Base-by-base conservation (phyloP, 30 jellyfish, hydroid and myxozoan species). In the Aurelia coerulea region DNA sequence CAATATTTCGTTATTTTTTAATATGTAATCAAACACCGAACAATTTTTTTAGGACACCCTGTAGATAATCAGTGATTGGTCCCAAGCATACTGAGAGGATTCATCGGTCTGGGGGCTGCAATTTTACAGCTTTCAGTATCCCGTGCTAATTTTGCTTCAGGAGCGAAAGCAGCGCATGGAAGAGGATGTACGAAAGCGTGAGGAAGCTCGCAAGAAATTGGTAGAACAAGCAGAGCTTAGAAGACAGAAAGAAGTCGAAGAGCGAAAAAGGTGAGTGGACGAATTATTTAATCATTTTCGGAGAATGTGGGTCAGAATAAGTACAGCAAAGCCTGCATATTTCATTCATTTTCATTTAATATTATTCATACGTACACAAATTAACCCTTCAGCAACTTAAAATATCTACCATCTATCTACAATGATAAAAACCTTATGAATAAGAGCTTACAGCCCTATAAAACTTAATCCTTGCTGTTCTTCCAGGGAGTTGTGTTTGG, bases 181-280 rank as follows among this genome's bases (percentile, higher is more conserved):
- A 19, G 98, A 91, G 54, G 96, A 85, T 19, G 76, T 82, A 7
- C 67, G 65, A 56, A 59, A 62, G 54, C 82, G 78, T 17, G 98
- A 91, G 29, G 74, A 79, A 15, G 75, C 64, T 2, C 78, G 98
- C 52, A 66, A 69, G 69, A 91, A 65, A 49, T 64, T 62, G 58
- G 78, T 78, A 13, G 94, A 85, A 37, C 96, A 79, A 65, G 93
- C 92, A 5, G 90, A 70, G 41, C 78, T 70, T n/a, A 63, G 79
- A 76, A 91, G 66, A 78, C 94, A 91, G 54, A 75, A 91, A 59
- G 88, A 65, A 35, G 76, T 85, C 17, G 98, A 84, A 2, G 94
- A 85, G 35, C 68, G 88, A 31, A 85, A 65, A 78, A 85, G 65
- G 98, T 91, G 60, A 19, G 89, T 33, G 10, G 35, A 17, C 59